Conservation (phyloP, 2,113 vertebrate genomes). For the Rhagologus leucostigma region DNA sequence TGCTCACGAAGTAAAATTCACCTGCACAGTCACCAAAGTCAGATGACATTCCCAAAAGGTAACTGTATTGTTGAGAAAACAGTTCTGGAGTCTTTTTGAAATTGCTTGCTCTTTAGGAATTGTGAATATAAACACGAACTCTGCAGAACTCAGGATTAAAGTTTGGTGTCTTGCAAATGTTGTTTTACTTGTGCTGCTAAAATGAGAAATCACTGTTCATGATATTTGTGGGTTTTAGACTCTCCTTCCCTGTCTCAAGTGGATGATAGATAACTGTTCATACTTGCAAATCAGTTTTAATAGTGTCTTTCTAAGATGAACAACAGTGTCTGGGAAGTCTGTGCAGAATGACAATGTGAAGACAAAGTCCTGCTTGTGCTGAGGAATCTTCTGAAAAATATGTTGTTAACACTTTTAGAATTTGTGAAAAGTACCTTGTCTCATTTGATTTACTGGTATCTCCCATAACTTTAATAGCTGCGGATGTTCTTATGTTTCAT, state of each 20-base stretch:
- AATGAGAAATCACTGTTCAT: background rate
- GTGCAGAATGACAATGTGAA: background rate
- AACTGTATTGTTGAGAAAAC: background rate
- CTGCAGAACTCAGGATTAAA: background rate
- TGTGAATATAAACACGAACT: fast-evolving
- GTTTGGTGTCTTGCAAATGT: background rate
- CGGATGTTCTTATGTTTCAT: background rate
- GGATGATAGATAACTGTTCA: background rate
- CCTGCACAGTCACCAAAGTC: background rate
- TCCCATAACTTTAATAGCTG: background rate
- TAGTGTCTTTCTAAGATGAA: background rate
- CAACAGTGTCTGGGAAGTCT: background rate
- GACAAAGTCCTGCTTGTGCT: background rate
- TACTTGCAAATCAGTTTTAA: background rate
- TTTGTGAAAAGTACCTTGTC: background rate
- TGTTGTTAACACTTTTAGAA: background rate
- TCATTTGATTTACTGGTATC: background rate
- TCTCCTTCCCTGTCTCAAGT: background rate
- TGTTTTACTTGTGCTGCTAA: background rate
- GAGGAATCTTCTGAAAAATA: background rate
- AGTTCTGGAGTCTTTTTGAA: background rate
- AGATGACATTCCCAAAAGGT: background rate
- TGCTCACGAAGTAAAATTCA: background rate
- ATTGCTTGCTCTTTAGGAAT: background rate
- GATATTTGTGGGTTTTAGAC: background rate